Conservation (phyloP, 2,888 invertebrate species). For the Hemithea aestivaria region DNA sequence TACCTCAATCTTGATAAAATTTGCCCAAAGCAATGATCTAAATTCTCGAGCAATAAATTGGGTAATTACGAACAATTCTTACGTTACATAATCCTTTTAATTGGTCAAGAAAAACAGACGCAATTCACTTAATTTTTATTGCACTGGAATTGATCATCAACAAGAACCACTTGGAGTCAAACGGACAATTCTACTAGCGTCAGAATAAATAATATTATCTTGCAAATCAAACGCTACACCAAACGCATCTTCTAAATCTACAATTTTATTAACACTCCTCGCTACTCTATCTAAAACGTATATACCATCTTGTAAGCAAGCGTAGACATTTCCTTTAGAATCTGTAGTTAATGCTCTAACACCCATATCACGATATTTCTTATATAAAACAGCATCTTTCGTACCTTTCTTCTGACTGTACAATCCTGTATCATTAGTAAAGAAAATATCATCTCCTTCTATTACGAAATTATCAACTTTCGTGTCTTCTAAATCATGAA, state of each 20-base stretch:
- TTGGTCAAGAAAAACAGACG: neutral
- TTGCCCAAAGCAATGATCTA: no score
- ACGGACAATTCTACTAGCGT: conserved; percentile 40
- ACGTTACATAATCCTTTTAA: no score
- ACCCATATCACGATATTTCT: conserved; percentile 26
- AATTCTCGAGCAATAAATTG: no score
- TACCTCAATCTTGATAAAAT: no score
- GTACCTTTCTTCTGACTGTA: conserved; percentile 51
- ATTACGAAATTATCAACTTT: conserved; percentile 58
- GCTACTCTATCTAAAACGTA: conserved; percentile 41
- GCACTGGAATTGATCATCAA: conserved; percentile 13
- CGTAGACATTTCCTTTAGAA: conserved; percentile 44
- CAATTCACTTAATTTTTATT: conserved; percentile 4
- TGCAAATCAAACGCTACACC: conserved; percentile 59
- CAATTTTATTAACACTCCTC: conserved; percentile 35
- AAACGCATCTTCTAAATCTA: conserved; percentile 48
- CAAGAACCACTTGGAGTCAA: conserved; percentile 38
- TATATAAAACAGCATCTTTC: conserved; percentile 40
- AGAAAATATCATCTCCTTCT: conserved; percentile 51
- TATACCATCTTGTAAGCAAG: conserved; percentile 50
- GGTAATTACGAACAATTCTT: no score
- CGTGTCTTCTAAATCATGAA: conserved; percentile 56
- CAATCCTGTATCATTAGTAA: conserved; percentile 53
- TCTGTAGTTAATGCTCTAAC: conserved; percentile 51
- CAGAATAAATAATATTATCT: conserved; percentile 57